phyloP scores from a whole-genome alignment of 2,888 invertebrate genomes.

The Notocelia uddmanniana region DNA sequence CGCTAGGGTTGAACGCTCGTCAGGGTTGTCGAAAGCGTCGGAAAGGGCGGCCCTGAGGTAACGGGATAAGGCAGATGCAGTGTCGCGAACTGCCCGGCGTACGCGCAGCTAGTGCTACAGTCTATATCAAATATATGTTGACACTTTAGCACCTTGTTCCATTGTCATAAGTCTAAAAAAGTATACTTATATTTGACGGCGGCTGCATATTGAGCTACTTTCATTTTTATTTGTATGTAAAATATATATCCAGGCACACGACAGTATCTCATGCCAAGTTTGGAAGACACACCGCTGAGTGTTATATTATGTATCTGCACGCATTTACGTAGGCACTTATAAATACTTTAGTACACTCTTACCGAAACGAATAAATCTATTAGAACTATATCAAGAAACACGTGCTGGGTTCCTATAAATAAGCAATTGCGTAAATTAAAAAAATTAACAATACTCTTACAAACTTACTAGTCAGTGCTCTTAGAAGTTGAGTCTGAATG shows the following conservation, averaged over 20 bases:
- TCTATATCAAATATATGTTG: neutral
- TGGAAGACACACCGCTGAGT: neutral
- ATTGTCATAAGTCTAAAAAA: neutral
- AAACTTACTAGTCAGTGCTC: neutral
- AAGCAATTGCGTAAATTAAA: neutral
- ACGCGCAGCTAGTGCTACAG: neutral
- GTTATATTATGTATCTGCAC: neutral
- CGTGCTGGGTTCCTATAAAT: neutral
- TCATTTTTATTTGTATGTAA: neutral
- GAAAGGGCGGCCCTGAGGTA: constrained; percentile 31
- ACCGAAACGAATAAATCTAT: neutral
- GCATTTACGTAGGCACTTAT: too few species aligned
- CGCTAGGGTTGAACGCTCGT: constrained; percentile 23
- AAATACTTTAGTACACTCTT: too few species aligned
- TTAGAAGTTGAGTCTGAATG: too few species aligned
- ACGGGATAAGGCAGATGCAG: constrained; percentile 42
- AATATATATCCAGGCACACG: neutral
- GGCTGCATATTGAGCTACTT: neutral
- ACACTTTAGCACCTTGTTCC: neutral
- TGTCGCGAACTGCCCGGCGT: constrained; percentile 24
- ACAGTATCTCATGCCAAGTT: neutral
- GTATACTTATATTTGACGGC: neutral
- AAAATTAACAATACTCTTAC: neutral
- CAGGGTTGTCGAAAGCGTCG: constrained; percentile 27
- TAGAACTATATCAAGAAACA: neutral